Conservation (phyloP, 2,113 vertebrate species). For the Speoplatyrhinus poulsoni region DNA sequence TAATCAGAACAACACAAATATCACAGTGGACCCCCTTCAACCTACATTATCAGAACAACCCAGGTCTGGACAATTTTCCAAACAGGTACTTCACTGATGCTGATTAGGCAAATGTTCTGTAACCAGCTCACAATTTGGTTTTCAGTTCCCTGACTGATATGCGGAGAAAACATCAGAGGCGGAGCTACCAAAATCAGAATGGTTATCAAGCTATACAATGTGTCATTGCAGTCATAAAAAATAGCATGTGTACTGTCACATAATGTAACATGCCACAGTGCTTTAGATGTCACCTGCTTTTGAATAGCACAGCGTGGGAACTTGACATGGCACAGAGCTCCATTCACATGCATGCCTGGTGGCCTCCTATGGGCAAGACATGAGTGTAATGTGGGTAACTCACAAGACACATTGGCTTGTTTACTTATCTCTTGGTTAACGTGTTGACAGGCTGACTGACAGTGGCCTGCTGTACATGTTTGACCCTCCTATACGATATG, state of each 20-base stretch:
- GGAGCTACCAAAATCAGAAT: too few species aligned
- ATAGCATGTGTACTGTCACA: conserved; percentile 6
- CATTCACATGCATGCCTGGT: conserved; percentile 22
- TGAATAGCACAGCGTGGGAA: conserved; percentile 30
- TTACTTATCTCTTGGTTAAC: conserved; percentile 30
- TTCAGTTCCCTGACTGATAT: too few species aligned
- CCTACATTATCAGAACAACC: too few species aligned
- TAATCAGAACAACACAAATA: too few species aligned
- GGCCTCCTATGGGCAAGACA: conserved; percentile 50
- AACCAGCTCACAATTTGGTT: too few species aligned
- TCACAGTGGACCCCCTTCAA: too few species aligned
- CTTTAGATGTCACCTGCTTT: conserved; percentile 28
- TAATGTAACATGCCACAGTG: conserved; percentile 8
- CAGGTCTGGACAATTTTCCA: too few species aligned
- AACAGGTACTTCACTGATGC: too few species aligned
- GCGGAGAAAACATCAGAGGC: too few species aligned
- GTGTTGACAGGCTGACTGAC: conserved; percentile 36
- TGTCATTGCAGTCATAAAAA: background rate
- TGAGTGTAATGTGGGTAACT: conserved; percentile 36
- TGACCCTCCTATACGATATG: conserved; percentile 17
- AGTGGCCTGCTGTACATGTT: conserved; percentile 17
- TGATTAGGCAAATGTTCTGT: too few species aligned
- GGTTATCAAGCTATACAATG: too few species aligned
- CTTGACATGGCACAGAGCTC: conserved; percentile 29
- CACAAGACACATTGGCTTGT: conserved; percentile 22